Conservation (phyloP, 2,797 vertebrate genomes). For the Schizopygopsis malacanthus region DNA sequence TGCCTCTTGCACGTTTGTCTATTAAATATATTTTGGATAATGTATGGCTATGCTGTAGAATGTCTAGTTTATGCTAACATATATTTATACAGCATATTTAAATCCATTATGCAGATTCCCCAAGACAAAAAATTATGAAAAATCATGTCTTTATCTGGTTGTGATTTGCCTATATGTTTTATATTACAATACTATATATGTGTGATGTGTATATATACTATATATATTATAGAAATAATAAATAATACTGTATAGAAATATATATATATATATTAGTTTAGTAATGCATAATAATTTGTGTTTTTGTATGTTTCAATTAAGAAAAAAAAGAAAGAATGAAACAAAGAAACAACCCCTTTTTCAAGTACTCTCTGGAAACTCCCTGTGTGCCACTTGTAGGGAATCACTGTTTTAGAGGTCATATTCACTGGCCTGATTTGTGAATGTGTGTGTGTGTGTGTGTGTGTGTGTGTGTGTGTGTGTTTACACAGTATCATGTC, state of each 20-base stretch:
- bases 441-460: constrained; percentile 11
- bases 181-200: too few species aligned
- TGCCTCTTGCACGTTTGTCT: not conserved
- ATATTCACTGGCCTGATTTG: not conserved
- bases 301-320: too few species aligned
- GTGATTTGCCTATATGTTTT: not conserved
- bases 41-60: not conserved
- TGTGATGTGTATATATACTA: too few species aligned
- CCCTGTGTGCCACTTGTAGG: not conserved
- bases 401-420: constrained; percentile 4
- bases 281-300: not conserved
- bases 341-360: not conserved
- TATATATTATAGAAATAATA: too few species aligned
- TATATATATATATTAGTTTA: not conserved
- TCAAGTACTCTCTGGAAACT: not conserved
- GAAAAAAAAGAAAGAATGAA: not conserved
- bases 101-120: not conserved
- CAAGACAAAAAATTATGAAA: not conserved
- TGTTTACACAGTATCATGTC: constrained; percentile 17
- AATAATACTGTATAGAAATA: too few species aligned
- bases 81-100: not conserved
- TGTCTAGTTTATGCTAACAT: not conserved
- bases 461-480: too few species aligned
- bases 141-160: not conserved
- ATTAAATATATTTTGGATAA: not conserved